Percentiles rank a stretch among this genome's conserved stretches.
phyloP scores from a whole-genome alignment of 2,888 invertebrate genomes.

The Mythimna ferrago region DNA sequence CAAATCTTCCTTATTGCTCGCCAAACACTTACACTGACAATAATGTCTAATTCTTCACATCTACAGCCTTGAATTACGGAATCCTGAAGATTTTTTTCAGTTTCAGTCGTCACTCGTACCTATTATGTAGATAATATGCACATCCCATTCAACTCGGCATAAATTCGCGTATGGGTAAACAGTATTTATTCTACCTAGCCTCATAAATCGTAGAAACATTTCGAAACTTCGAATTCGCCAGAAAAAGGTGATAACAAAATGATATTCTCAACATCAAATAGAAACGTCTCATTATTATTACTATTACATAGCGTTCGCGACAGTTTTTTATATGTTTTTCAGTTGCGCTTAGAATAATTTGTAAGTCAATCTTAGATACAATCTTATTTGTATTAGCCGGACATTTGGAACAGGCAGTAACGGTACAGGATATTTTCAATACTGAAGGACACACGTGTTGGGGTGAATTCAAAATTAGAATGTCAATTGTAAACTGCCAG shows the following conservation, averaged over 20 bases:
- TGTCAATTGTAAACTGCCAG: constrained; percentile 28
- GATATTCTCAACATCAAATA: constrained; percentile 17
- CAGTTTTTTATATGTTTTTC: constrained; percentile 38
- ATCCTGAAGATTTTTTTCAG: not conserved
- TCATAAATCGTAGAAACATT: not conserved
- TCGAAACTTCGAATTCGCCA: not conserved
- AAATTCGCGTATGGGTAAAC: not conserved
- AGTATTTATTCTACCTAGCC: not conserved
- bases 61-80: not conserved
- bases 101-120: not conserved
- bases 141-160: not conserved
- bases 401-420: constrained; percentile 18
- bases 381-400: constrained; percentile 10
- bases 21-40: not conserved
- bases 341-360: constrained; percentile 38
- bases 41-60: not conserved
- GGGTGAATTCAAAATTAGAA: constrained; percentile 49
- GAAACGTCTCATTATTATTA: constrained; percentile 17
- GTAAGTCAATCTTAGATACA: constrained; percentile 33
- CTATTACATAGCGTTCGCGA: constrained; percentile 5
- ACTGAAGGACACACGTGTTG: constrained; percentile 42
- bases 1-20: not conserved
- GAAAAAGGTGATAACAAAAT: constrained; percentile 6
- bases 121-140: too few relatives aligned
- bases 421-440: constrained; percentile 28